Percentiles rank a stretch among this genome's conserved stretches.
Evolutionary conservation across 2,797 vertebrate genomes (phyloP).

Genomic region (Peromyscus nudipes): DNA sequence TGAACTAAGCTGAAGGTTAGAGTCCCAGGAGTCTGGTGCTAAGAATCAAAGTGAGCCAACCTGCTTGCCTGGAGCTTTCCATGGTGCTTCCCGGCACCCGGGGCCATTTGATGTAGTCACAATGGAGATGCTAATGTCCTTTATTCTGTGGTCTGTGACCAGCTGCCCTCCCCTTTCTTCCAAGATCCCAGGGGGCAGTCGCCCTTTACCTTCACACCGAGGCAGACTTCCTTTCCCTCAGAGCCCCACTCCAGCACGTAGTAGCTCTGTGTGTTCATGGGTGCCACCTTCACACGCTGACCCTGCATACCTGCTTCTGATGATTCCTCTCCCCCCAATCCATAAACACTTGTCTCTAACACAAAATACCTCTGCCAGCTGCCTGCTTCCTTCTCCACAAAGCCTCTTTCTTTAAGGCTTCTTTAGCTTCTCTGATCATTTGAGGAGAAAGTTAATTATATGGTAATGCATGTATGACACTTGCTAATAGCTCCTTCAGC

Average conservation of each 20-base stretch:
- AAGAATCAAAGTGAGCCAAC: conserved; percentile 32
- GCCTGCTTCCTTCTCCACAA: not conserved
- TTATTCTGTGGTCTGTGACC: conserved; percentile 1
- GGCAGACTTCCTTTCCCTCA: not conserved
- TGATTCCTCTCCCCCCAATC: not conserved
- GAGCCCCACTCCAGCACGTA: not conserved
- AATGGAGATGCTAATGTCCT: not conserved
- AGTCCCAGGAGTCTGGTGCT: not conserved
- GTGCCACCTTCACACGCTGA: not conserved
- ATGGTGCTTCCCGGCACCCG: not conserved
- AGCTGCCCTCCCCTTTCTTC: conserved; percentile 23
- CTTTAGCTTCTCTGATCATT: not conserved
- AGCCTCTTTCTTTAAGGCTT: conserved; percentile 31
- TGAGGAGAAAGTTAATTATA: not conserved
- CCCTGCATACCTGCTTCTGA: not conserved
- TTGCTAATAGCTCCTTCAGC: not conserved
- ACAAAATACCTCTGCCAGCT: not conserved
- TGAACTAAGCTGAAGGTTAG: not conserved
- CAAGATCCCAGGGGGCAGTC: not conserved
- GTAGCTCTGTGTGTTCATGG: not conserved
- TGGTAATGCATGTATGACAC: conserved; percentile 24
- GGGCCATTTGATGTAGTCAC: not conserved
- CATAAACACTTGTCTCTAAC: conserved; percentile 29
- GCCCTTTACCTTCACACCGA: not conserved
- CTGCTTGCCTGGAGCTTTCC: conserved; percentile 12